Percentiles rank a stretch among this genome's conserved stretches.
Conservation (phyloP, 2,797 vertebrate genomes). For the Oryzias dopingdopingensis region DNA sequence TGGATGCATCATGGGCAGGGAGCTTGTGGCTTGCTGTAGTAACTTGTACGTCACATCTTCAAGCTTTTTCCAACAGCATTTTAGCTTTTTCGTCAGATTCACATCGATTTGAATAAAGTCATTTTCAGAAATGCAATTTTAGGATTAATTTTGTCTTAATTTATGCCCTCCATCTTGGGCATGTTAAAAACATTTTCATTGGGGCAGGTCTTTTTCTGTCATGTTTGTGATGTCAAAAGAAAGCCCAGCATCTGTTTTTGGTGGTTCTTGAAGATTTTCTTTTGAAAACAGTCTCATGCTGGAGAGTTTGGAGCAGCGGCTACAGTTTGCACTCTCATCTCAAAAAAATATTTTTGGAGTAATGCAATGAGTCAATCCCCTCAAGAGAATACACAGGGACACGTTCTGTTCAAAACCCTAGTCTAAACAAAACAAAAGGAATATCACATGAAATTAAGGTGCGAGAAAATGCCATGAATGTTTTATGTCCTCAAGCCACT, state of each 20-base stretch:
- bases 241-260: background rate
- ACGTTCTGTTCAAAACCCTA: conserved; percentile 57
- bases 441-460: conserved; percentile 73
- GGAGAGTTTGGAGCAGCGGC: conserved; percentile 20
- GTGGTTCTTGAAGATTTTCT: conserved; percentile 9
- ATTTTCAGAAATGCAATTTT: too few relatives aligned
- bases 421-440: conserved; percentile 76
- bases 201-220: too few relatives aligned
- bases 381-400: conserved; percentile 48
- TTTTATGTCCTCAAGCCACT: conserved; percentile 72
- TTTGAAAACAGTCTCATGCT: conserved; percentile 25
- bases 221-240: background rate
- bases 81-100: too few relatives aligned
- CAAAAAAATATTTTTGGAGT: conserved; percentile 30
- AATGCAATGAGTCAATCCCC: conserved; percentile 52
- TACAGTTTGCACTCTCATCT: conserved; percentile 24
- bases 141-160: too few relatives aligned
- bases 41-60: too few relatives aligned
- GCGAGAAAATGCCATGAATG: conserved; percentile 69
- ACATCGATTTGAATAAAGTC: too few relatives aligned
- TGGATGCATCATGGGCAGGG: too few relatives aligned
- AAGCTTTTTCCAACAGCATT: too few relatives aligned
- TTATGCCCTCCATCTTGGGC: too few relatives aligned
- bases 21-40: too few relatives aligned
- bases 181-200: too few relatives aligned